Evolutionary conservation across 2,888 invertebrate species (phyloP).

Genomic region (Sphinx pinastri): DNA sequence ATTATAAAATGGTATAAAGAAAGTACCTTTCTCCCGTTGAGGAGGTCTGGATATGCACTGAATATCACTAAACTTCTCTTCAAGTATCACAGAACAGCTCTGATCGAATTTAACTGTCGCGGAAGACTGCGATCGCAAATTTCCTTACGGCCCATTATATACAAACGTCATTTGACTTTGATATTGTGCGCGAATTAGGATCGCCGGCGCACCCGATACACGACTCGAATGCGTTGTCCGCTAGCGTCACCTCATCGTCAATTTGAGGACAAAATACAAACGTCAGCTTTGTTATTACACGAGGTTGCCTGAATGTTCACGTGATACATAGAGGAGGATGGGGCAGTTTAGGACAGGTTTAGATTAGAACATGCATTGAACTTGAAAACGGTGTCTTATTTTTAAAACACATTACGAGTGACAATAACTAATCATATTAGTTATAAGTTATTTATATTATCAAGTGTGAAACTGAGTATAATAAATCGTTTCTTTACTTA

Average conservation of each 20-base stretch:
- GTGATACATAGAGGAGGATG: neutral
- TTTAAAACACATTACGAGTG: too few relatives aligned
- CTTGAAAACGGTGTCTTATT: too few relatives aligned
- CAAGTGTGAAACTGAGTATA: too few relatives aligned
- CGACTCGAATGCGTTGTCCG: neutral
- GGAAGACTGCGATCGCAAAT: conserved; percentile 42
- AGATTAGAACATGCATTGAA: neutral
- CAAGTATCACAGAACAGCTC: conserved; percentile 37
- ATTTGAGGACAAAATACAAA: conserved; percentile 1
- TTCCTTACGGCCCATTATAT: conserved; percentile 42
- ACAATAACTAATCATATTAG: too few relatives aligned
- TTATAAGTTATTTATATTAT: too few relatives aligned
- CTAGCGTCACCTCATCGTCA: neutral
- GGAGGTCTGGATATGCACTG: conserved; percentile 9
- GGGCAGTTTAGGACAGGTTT: neutral
- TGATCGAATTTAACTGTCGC: conserved; percentile 42
- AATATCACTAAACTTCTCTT: conserved; percentile 28
- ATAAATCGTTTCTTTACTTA: too few relatives aligned
- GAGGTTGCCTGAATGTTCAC: neutral
- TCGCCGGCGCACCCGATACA: conserved; percentile 25
- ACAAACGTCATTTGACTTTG: conserved; percentile 38
- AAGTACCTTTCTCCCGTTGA: neutral
- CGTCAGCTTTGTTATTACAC: neutral
- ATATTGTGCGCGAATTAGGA: conserved; percentile 32
- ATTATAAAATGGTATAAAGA: neutral